Conservation (phyloP, 1,140 invertebrate genomes). For the Ooceraea biroi region DNA sequence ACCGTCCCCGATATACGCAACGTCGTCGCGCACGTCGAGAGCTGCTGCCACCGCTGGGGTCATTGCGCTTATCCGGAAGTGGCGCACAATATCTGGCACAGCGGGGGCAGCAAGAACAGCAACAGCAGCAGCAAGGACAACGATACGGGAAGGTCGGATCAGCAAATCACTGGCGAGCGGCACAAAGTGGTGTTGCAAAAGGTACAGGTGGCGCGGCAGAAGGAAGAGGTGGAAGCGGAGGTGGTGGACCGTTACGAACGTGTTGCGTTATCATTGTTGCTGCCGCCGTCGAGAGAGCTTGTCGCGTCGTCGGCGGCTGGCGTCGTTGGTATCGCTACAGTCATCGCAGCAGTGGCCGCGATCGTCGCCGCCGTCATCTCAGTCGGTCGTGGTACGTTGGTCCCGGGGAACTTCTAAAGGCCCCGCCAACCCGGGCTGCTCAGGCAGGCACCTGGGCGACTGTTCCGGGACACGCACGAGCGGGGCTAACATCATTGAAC, state of each 20-base stretch:
- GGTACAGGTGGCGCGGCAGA: constrained; percentile 64
- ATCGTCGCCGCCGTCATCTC: constrained; percentile 12
- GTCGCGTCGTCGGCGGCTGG: constrained; percentile 12
- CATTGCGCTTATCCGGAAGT: constrained; percentile 53
- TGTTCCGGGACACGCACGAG: constrained; percentile 76
- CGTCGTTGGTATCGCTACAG: constrained; percentile 22
- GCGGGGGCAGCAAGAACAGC: constrained; percentile 25
- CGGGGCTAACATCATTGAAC: constrained; percentile 76
- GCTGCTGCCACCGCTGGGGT: constrained; percentile 53
- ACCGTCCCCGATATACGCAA: constrained; percentile 64
- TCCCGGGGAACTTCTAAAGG: constrained; percentile 81
- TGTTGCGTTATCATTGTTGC: constrained; percentile 51
- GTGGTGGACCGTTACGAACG: constrained; percentile 59
- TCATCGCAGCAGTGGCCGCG: constrained; percentile 36
- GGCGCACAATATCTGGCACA: constrained; percentile 44
- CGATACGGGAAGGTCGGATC: constrained; percentile 4
- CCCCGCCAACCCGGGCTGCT: constrained; percentile 76
- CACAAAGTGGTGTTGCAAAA: constrained; percentile 55
- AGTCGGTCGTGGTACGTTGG: constrained; percentile 60
- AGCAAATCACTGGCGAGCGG: neutral
- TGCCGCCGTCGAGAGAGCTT: constrained; percentile 51
- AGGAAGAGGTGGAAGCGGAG: constrained; percentile 67
- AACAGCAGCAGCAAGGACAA: constrained; percentile 67
- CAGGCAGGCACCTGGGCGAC: constrained; percentile 74
- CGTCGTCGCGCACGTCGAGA: constrained; percentile 60